phyloP scores from a whole-genome alignment of 2,888 invertebrate species.

The Trichogramma evanescens region DNA sequence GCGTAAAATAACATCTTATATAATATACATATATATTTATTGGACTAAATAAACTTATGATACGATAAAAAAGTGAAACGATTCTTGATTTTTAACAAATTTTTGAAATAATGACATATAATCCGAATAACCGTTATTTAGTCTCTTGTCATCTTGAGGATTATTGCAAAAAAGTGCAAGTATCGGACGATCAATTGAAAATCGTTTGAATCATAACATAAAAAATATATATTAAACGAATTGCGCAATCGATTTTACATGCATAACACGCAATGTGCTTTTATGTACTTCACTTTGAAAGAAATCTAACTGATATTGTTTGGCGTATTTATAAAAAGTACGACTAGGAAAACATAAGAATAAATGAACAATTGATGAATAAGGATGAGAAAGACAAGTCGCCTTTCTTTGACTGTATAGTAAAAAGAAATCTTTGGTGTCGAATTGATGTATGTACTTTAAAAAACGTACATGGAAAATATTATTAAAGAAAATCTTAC shows the following conservation, averaged over 20 bases:
- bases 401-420: constrained; percentile 8
- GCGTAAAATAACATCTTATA: constrained; percentile 1
- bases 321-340: not conserved
- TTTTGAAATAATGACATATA: not conserved
- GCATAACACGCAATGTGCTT: constrained; percentile 12
- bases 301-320: not conserved
- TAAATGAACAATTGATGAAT: not conserved
- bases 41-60: not conserved
- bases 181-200: not conserved
- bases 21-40: not conserved
- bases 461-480: not conserved
- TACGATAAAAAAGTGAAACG: not conserved
- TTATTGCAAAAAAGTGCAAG: not conserved
- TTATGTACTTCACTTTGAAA: constrained; percentile 12
- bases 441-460: constrained; percentile 1
- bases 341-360: not conserved
- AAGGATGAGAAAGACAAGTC: not conserved
- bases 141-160: too few relatives aligned
- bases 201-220: not conserved
- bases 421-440: constrained; percentile 13
- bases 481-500: not conserved
- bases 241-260: constrained; percentile 17
- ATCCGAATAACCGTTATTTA: too few relatives aligned
- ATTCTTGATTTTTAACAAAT: constrained; percentile 7
- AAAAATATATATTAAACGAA: not conserved